Evolutionary conservation across 2,797 vertebrate species (phyloP).

Genomic region (Lindbergichthys nudifrons): DNA sequence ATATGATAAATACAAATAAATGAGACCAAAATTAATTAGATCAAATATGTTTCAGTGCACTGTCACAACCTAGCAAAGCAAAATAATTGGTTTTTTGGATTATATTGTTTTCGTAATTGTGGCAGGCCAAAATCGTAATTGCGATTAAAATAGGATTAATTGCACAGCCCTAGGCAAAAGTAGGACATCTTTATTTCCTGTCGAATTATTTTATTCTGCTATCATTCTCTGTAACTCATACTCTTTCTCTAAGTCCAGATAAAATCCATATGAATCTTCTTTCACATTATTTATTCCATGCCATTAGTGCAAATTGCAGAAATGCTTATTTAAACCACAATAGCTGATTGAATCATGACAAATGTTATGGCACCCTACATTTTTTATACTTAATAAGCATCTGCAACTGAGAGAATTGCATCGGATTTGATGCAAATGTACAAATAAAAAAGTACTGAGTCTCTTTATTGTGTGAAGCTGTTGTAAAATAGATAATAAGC

Average conservation of each 20-base stretch:
- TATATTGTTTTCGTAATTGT: no score
- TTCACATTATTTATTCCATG: not conserved
- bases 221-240: not conserved
- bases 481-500: not conserved
- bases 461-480: constrained; percentile 2
- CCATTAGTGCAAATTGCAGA: not conserved
- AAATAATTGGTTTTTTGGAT: no score
- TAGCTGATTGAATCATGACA: not conserved
- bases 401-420: not conserved
- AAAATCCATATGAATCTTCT: not conserved
- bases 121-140: no score
- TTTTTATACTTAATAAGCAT: not conserved
- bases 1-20: no score
- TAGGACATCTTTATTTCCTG: not conserved
- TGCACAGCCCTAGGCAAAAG: no score
- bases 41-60: no score
- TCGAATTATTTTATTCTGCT: not conserved
- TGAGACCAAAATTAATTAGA: no score
- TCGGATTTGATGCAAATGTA: not conserved
- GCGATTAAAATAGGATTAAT: no score
- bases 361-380: not conserved
- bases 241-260: no score
- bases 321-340: not conserved
- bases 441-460: not conserved
- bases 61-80: no score